A percentile compares a stretch with the other conserved stretches of the same genome.
Conservation (phyloP, 2,113 vertebrate species). For the Synodontis membranacea region DNA sequence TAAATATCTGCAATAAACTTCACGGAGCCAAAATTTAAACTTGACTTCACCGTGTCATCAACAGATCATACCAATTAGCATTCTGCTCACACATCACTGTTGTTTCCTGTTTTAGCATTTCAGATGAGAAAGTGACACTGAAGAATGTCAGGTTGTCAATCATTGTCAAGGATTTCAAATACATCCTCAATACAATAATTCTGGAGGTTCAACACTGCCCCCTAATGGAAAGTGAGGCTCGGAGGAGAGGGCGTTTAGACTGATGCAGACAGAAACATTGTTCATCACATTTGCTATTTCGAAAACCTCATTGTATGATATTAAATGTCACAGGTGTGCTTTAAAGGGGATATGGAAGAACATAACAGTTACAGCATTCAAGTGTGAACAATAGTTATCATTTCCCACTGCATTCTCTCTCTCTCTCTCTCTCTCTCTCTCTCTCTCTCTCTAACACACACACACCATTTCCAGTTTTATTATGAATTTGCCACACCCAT, state of each 20-base stretch:
- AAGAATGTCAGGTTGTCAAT: slow-evolving; percentile 33
- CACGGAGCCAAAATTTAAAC: not conserved
- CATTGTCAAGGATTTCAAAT: slow-evolving; percentile 11
- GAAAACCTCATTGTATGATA: slow-evolving; percentile 10
- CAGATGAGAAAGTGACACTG: slow-evolving; percentile 31
- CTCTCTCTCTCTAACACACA: not conserved
- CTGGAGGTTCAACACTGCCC: slow-evolving; percentile 58
- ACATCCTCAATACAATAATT: not conserved
- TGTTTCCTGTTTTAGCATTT: slow-evolving; percentile 38
- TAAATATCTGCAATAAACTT: not conserved
- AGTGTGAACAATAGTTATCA: not conserved
- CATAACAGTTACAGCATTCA: not conserved
- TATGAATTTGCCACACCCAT: not conserved
- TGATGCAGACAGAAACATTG: not conserved
- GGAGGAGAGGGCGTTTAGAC: not conserved
- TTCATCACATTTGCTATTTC: slow-evolving; percentile 3
- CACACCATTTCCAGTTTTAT: not conserved
- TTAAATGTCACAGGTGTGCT: slow-evolving; percentile 4
- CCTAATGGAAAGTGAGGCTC: slow-evolving; percentile 48
- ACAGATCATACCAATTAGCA: slow-evolving; percentile 28
- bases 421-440: no score
- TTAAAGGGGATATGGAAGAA: not conserved
- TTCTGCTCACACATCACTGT: slow-evolving; percentile 28
- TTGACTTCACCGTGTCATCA: slow-evolving; percentile 7
- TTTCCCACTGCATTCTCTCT: not conserved